Evolutionary conservation across 1,140 invertebrate genomes (phyloP).

Genomic region (Helicoverpa zea): DNA sequence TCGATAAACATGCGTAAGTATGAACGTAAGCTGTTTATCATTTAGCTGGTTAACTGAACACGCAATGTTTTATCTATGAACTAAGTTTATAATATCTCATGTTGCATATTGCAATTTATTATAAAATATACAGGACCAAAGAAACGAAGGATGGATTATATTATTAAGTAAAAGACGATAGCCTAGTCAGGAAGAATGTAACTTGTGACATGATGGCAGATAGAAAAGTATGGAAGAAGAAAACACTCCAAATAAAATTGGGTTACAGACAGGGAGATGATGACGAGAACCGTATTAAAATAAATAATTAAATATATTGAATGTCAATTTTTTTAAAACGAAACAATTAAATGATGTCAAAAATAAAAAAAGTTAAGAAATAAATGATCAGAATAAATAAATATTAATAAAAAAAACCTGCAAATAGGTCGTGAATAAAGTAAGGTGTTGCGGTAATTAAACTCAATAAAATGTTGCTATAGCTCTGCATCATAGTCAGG

Average conservation of each 20-base stretch:
- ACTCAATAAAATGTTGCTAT: conserved; percentile 49
- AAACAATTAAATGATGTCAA: not conserved
- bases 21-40: conserved; percentile 19
- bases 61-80: conserved; percentile 13
- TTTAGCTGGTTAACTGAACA: not conserved
- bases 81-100: not conserved
- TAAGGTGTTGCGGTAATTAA: conserved; percentile 48
- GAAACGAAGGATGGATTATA: too few relatives aligned
- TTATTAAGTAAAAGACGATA: too few relatives aligned
- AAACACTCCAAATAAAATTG: too few relatives aligned
- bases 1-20: conserved; percentile 11
- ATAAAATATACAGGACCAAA: too few relatives aligned
- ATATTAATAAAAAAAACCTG: not conserved
- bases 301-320: too few relatives aligned
- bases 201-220: too few relatives aligned
- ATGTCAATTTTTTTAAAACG: too few relatives aligned
- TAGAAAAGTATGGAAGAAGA: too few relatives aligned
- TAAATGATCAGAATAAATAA: not conserved
- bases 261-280: too few relatives aligned
- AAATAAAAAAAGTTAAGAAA: not conserved
- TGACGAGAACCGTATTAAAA: too few relatives aligned
- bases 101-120: not conserved
- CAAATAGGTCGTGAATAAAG: conserved; percentile 21
- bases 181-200: too few relatives aligned
- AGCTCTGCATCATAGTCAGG: conserved; percentile 41